These are phyloP conservation scores for Atethmia centrago DNA, from an alignment of 2,888 invertebrate genomes.

Conservation along the genomic window DNA sequence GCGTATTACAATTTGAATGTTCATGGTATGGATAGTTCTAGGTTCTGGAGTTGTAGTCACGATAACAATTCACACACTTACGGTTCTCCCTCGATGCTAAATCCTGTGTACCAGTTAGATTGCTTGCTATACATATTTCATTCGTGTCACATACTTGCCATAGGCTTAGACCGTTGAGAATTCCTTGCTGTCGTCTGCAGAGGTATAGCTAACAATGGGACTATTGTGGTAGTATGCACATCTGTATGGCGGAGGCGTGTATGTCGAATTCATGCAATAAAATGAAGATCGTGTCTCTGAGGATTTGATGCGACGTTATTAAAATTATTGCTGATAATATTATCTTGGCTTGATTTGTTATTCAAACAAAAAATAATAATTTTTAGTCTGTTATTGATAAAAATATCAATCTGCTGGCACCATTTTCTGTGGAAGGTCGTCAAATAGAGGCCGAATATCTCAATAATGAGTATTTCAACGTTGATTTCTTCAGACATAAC, in stretches of 20 bases:
- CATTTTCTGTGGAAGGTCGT: neutral
- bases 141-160: slow-evolving; percentile 45
- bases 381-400: neutral
- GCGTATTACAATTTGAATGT: neutral
- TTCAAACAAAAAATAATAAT: neutral
- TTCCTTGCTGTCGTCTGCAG: slow-evolving; percentile 27
- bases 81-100: neutral
- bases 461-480: neutral
- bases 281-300: neutral
- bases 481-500: slow-evolving; percentile 1
- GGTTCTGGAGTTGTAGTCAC: neutral
- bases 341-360: neutral
- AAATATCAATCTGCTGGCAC: neutral
- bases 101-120: slow-evolving; percentile 23
- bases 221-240: slow-evolving; percentile 13
- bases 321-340: slow-evolving; percentile 7
- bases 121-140: slow-evolving; percentile 35
- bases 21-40: neutral
- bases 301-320: neutral
- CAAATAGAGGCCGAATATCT: neutral
- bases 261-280: neutral
- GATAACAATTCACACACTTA: slow-evolving; percentile 7
- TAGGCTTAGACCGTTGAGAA: slow-evolving; percentile 23
- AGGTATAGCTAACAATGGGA: slow-evolving; percentile 40
- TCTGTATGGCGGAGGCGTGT: neutral